Base-by-base conservation (phyloP, 2,797 vertebrate species). In the Anableps anableps region DNA sequence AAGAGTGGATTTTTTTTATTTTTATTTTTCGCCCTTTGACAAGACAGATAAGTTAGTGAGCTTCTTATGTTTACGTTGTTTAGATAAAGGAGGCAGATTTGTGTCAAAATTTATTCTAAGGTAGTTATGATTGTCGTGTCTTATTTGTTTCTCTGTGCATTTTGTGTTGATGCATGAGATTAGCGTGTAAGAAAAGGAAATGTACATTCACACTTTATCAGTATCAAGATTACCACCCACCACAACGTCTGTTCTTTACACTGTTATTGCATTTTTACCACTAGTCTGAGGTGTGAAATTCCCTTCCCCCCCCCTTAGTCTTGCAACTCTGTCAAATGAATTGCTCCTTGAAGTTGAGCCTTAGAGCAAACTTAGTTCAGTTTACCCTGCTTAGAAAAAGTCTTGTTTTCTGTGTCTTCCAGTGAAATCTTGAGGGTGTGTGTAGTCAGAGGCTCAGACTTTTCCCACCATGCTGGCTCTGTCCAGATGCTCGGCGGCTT, bases 321-420 rank as follows among this genome's bases (percentile, higher is more conserved):
- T 36, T 64, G 7, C 60, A 64, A 64, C 31, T 19, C 31, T 10
- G 17, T 64, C 11, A 6, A 23, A n/a, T 70, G 2, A 26, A 43
- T 6, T 70, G 3, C 14, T n/a, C 41, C 26, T 45, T 45, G 41
- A 45, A n/a, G 68, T 17, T 29, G 68, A 45, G 41, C 64, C 10
- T 41, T 2, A 0, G 14, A 3, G n/a, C 21, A 34, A 11, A n/a
- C 66, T 5, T 70, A 0, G 66, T 6, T 66, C 71, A 50, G 45
- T 79, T 79, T 50, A 70, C 60, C 72, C 45, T 58, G 51, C 31
- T 80, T 29, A 86, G 82, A 36, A 70, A 81, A 64, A 89, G 48
- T 75, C 45, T 4, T 88, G 79, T 91, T 81, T 88, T 86, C 85
- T 75, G 86, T 85, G 73, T 94, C 80, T 93, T 95, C 82, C 91